Evolutionary conservation across 1,140 invertebrate genomes (phyloP), one percentile per base, ranked within the genome.

Genomic region (Lepidostoma basale): DNA sequence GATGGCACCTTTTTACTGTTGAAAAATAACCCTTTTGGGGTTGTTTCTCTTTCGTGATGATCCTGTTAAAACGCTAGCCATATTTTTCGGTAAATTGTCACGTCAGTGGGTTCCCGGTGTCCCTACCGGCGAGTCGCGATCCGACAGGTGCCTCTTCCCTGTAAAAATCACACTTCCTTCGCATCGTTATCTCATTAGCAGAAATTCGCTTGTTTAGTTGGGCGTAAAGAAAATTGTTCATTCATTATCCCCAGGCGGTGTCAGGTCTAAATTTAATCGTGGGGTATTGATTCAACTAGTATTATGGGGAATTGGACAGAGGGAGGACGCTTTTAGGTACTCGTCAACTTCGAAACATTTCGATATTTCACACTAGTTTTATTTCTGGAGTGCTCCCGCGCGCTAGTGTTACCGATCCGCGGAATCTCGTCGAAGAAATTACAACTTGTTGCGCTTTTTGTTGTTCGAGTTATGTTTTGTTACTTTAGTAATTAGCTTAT

Each of bases 251-350:
- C 49, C 49, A 28, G 49, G n/a, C 49, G 25, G 49, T 54, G 49
- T 28, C 47, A 28, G 49, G 26, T 54, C 49, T 54, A 54, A 54
- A 54, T 54, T 54, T 54, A 54, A 54, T 54, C 49, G 49, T 18
- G 49, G 49, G 26, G 33, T 54, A 54, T 54, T 28, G 49, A 54
- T 54, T 54, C 49, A 26, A 28, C 10, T 54, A 54, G 49, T 54
- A 28, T 28, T 28, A 28, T 28, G 25, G 26, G 49, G 26, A 14
- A 14, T 54, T 30, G 49, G 26, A 28, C 49, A 54, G 25, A 28
- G 49, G 26, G 23, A 33, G 49, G 49, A 54, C 49, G 49, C 49
- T 28, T 20, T 10, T 10, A 54, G 25, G 26, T 30, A 10, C 6
- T 12, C 16, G 20, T 28, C 14, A 12, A 54, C 25, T 14, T 33